Base-by-base conservation (phyloP, 2,888 invertebrate species). In the Nomada fucata region DNA sequence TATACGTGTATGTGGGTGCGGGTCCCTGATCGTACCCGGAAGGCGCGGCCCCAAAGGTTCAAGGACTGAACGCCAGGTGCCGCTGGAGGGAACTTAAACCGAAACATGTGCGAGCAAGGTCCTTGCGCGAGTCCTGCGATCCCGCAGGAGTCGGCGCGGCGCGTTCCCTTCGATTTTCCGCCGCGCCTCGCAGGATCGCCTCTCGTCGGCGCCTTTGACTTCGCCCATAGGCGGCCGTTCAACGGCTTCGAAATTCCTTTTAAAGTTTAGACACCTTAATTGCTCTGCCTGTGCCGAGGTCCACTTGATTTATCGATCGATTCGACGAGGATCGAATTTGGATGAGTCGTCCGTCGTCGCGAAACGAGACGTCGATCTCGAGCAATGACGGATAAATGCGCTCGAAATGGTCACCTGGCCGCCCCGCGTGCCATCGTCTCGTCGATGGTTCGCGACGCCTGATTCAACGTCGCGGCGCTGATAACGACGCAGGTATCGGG, bases 21-120 rank as follows among this genome's bases (percentile, higher is more conserved):
- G 85, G 83, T 84, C 90, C 88, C 88, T 50, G 57, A 47, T 80
- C 85, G 84, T 88, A 91, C 92, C 92, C 92, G 92, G 92, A 92
- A 92, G 92, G 91, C 86, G 89, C 88, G 90, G 89, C 85, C 83
- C 86, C 83, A 74, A 84, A 90, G 91, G 90, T 93, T 93, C 91
- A 92, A 90, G 91, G 90, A 89, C 91, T 91, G 76, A 82, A 90
- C 92, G 91, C 91, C 91, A 93, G 92, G 93, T 93, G 93, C 91
- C 93, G 92, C 92, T 89, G 83, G 78, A 84, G 86, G 90, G 89
- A 89, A 90, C 87, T 91, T 84, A 87, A 90, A 84, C 86, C 89
- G 83, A 90, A 91, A 90, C 91, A 88, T 86, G 88, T 89, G 88
- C 86, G 80, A 77, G 88, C 91, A 89, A 89, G 91, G 90, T 90